phyloP scores from a whole-genome alignment of 2,113 vertebrate species.

The Eretmochelys imbricata region DNA sequence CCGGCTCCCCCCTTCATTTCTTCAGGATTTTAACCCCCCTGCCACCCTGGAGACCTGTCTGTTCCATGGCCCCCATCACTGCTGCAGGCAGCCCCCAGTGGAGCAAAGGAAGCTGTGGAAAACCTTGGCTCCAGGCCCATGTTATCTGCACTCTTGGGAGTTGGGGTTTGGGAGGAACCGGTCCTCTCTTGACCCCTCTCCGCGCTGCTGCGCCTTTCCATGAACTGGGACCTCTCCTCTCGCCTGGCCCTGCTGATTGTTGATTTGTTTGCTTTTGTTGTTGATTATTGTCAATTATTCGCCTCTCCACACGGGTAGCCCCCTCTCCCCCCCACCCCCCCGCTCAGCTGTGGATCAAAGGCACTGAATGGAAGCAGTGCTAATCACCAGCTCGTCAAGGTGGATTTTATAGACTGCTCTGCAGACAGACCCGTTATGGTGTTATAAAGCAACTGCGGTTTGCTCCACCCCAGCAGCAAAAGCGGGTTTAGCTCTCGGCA shows the following conservation, averaged over 20 bases:
- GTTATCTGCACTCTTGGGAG: background rate
- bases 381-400: background rate
- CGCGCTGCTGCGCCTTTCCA: too few relatives aligned
- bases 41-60: background rate
- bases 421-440: background rate
- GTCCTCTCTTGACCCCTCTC: background rate
- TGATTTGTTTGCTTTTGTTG: background rate
- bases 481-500: background rate
- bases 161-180: background rate
- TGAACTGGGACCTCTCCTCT: background rate
- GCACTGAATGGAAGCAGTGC: background rate
- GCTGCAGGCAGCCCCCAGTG: too few relatives aligned
- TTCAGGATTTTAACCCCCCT: background rate
- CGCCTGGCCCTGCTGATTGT: fast-evolving
- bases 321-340: background rate
- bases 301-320: background rate
- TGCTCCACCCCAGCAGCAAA: background rate
- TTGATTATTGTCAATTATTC: background rate
- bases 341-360: background rate
- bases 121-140: background rate
- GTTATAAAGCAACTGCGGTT: background rate
- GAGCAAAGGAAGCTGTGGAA: too few relatives aligned
- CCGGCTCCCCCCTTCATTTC: background rate
- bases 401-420: background rate
- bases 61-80: too few relatives aligned